Base-by-base conservation (phyloP, 2,888 invertebrate species). In the Coelogynopora nodosa region DNA sequence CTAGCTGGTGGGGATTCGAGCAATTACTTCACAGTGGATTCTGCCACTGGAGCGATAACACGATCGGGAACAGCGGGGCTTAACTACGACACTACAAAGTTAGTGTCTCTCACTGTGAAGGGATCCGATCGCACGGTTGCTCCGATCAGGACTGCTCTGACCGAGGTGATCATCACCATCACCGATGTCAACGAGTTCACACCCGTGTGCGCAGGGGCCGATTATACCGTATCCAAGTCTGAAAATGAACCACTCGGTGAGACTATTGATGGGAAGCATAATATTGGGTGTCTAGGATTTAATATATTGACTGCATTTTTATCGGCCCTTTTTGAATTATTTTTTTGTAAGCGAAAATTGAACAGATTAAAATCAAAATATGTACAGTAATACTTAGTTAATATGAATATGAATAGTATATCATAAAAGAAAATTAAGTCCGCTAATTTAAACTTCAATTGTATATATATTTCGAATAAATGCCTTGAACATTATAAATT, bases 11-110 rank as follows among this genome's bases (percentile, higher is more conserved):
- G 74, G 2, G 74, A 74, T 74, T 26, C 23, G 18, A 30, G 18
- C 28, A 84, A 31, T 27, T 84, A 30, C 27, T 84, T 84, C 84
- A 30, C 31, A 26, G 31, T 84, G 0, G 31, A 28, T 13, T 18
- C 30, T 27, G 31, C 31, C 18, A 84, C 84, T 5, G 84, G 84
- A 31, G 84, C 31, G 23, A 67, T 84, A 26, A 84, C 74, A n/a
- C 74, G 74, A 2, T 74, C 74, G 2, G 74, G 2, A 23, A 26
- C 23, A n/a, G 23, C 74, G 5, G 74, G 74, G 2, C 5, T 74
- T 5, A 74, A 74, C 2, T 74, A 74, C 27, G 74, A 74, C 27
- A 23, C 10, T 2, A 5, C 23, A 10, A 74, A 74, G 23, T 74
- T 74, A 26, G 74, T 74, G 27, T 13, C 74, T 13, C 23, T 74